Conservation (phyloP, 2,797 vertebrate species). For the Hemibagrus guttatus region DNA sequence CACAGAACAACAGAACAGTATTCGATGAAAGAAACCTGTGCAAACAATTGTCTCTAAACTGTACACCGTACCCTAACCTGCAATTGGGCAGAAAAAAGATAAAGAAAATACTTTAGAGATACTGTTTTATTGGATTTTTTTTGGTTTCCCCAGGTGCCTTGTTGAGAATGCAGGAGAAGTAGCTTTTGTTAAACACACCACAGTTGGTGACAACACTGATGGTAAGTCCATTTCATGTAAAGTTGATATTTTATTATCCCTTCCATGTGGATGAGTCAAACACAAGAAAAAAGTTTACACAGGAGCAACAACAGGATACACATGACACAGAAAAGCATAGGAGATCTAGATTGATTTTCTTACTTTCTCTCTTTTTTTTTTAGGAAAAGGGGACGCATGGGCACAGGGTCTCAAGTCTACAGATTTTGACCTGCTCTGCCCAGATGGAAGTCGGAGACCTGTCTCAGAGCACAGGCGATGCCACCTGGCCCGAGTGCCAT, state of each 20-base stretch:
- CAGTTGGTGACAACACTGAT: constrained; percentile 79
- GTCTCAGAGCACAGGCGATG: constrained; percentile 80
- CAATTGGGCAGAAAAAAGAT: not conserved
- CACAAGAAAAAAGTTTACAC: not conserved
- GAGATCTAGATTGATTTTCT: not conserved
- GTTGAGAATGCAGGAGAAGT: constrained; percentile 80
- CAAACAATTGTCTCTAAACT: not conserved
- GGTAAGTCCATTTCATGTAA: constrained; percentile 65
- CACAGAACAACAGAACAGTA: not conserved
- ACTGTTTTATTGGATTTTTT: not conserved
- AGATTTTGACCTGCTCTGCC: constrained; percentile 87
- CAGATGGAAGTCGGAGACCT: constrained; percentile 74
- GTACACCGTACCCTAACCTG: not conserved
- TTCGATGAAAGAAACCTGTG: not conserved
- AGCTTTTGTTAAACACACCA: constrained; percentile 87
- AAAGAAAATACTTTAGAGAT: not conserved
- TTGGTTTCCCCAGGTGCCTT: constrained; percentile 78
- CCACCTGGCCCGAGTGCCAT: constrained; percentile 83
- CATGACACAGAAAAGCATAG: not conserved
- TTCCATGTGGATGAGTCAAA: not conserved
- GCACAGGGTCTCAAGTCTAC: constrained; percentile 63
- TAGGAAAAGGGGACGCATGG: constrained; percentile 78
- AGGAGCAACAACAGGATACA: not conserved
- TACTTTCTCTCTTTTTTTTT: not conserved
- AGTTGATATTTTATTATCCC: not conserved